Evolutionary conservation across 2,113 vertebrate species (phyloP), one percentile per base, ranked within the genome.

Genomic region (Leucopsar rothschildi): DNA sequence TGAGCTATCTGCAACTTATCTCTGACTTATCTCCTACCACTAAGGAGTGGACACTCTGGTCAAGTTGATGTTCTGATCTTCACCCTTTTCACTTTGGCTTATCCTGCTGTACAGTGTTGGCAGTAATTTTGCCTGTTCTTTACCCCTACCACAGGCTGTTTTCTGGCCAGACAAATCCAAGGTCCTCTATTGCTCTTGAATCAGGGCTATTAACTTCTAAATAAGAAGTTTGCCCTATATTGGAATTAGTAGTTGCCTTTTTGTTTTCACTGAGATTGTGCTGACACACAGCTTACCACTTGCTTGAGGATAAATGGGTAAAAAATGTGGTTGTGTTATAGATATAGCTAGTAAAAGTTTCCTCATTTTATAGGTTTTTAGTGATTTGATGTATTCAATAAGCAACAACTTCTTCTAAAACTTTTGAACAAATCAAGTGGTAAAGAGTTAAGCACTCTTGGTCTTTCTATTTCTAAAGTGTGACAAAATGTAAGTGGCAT

Each of bases 401-500:
- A 94, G 19, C 5, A 63, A 29, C 17, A 70, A 4, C 64, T 82
- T 85, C 7, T 83, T 92, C 28, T 87, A 39, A 78, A 78, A 63
- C 49, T 44, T 88, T 60, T 84, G 47, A 64, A 49, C 22, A 59
- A 84, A n/a, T 75, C 4, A 47, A 55, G 31, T 75, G 29, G 31
- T 75, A 75, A 87, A 72, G 44, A 91, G 73, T 75, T 78, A 73
- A 79, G 53, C 22, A 10, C 5, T 82, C 27, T 71, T 75, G 22
- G 44, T 71, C 19, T 37, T 88, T 93, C 61, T 94, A 21, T 94
- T 93, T 95, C 69, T 91, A 5, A 86, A 89, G 60, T 10, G 0
- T 96, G 92, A 96, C 90, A 70, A 19, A 42, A 92, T 79, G 17
- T 52, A 55, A 96, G 87, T 94, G 93, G 86, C 91, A 91, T 90